Conservation (phyloP, 2,888 invertebrate species). For the Dynastes grantii region DNA sequence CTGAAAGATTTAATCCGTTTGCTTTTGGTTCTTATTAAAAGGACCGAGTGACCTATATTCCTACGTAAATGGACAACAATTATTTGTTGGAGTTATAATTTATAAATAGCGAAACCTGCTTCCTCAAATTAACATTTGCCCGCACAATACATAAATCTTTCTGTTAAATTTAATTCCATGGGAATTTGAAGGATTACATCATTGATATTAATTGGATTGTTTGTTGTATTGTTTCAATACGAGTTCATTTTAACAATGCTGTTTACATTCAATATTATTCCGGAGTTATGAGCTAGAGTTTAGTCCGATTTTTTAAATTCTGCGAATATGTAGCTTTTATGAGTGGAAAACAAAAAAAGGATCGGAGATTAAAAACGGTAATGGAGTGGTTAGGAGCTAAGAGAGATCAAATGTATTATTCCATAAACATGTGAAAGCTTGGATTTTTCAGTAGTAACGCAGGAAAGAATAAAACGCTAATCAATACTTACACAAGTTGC, state of each 20-base stretch:
- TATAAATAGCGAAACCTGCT: not conserved
- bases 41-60: conserved; percentile 19
- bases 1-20: conserved; percentile 12
- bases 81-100: not conserved
- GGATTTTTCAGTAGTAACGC: too few species aligned
- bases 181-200: conserved; percentile 5
- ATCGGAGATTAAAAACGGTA: too few species aligned
- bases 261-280: not conserved
- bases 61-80: not conserved
- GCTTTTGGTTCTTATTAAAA: conserved; percentile 6
- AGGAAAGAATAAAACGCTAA: too few species aligned
- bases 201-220: conserved; percentile 19
- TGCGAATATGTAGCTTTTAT: too few species aligned
- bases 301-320: too few species aligned
- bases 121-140: not conserved
- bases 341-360: too few species aligned
- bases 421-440: too few species aligned
- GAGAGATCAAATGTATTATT: too few species aligned
- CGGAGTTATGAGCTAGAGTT: too few species aligned
- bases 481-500: too few species aligned
- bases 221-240: not conserved
- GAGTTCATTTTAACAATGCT: not conserved
- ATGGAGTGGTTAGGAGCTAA: too few species aligned
- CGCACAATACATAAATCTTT: not conserved
- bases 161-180: conserved; percentile 1